A percentile compares a stretch with the other conserved stretches of the same genome.
These are phyloP conservation scores for Chondrosia reniformis DNA, from an alignment of 37 sponge, comb jelly and placozoan genomes.

Conservation along the genomic window DNA sequence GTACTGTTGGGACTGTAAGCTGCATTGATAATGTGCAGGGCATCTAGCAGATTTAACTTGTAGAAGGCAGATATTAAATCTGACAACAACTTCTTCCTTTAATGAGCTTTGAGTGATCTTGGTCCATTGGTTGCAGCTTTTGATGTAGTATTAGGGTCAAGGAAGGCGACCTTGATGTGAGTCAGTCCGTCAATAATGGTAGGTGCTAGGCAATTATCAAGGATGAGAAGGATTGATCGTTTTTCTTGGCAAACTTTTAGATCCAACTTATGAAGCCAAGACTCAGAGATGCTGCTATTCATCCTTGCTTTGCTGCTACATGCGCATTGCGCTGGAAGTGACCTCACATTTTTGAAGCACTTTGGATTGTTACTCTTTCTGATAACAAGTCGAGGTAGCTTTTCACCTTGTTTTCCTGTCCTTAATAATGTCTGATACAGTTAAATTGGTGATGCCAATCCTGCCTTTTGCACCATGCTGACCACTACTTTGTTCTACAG, in stretches of 20 bases:
- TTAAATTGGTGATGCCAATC: background rate
- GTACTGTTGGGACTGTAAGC: background rate
- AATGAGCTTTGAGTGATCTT: slow-evolving; percentile 7
- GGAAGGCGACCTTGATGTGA: slow-evolving; percentile 19
- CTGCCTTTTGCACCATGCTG: background rate
- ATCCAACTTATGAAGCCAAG: slow-evolving; percentile 13
- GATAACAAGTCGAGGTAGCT: slow-evolving; percentile 14
- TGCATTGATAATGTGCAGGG: background rate
- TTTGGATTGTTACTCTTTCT: slow-evolving; percentile 32
- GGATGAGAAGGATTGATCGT: slow-evolving; percentile 8
- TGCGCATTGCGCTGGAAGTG: slow-evolving; percentile 1
- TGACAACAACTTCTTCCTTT: slow-evolving; percentile 20
- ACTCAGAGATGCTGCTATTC: slow-evolving; percentile 10
- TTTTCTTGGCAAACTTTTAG: background rate
- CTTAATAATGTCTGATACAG: background rate
- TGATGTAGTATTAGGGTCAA: background rate
- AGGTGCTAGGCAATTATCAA: slow-evolving; percentile 28
- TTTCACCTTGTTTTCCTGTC: background rate
- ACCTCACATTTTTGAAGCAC: slow-evolving; percentile 17
- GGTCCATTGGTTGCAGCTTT: slow-evolving; percentile 18
- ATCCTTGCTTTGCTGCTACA: slow-evolving; percentile 22
- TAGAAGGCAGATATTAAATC: slow-evolving; percentile 10
- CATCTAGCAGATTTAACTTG: background rate
- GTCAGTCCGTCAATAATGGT: slow-evolving; percentile 16
- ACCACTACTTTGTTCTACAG: too few species aligned